phyloP scores from a whole-genome alignment of 2,113 vertebrate genomes.

The Megaleporinus macrocephalus region DNA sequence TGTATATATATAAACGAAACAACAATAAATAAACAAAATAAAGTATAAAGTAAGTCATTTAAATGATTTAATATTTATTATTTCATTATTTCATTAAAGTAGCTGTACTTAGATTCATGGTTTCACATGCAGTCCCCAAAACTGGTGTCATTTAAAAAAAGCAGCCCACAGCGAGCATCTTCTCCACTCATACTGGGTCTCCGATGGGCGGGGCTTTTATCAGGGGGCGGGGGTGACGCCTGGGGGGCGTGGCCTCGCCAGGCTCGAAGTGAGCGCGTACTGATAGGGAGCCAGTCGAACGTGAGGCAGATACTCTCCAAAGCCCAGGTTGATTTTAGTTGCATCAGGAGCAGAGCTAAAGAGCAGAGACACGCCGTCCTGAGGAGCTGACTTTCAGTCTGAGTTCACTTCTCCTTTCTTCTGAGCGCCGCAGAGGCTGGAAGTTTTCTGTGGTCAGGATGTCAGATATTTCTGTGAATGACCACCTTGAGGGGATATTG shows the following conservation, averaged over 20 bases:
- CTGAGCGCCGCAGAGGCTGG: conserved; percentile 7
- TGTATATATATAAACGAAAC: too few species aligned
- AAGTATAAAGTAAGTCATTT: too few species aligned
- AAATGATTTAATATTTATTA: too few species aligned
- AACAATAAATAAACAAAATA: too few species aligned
- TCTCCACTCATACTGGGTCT: background rate
- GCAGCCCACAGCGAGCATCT: background rate
- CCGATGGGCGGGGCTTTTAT: conserved; percentile 48
- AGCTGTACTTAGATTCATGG: too few species aligned
- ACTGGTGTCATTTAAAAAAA: conserved; percentile 27
- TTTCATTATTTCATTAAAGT: too few species aligned
- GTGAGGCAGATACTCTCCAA: conserved; percentile 29
- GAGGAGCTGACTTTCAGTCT: background rate
- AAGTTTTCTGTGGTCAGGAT: conserved; percentile 64
- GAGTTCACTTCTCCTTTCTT: conserved; percentile 11
- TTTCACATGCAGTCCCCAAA: background rate
- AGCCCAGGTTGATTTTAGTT: conserved; percentile 45
- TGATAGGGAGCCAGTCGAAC: conserved; percentile 34
- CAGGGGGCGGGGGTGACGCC: too few species aligned
- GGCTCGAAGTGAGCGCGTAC: conserved; percentile 20
- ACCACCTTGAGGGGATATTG: conserved; percentile 85
- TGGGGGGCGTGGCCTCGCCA: conserved; percentile 51
- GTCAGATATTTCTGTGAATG: conserved; percentile 81
- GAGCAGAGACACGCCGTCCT: background rate
- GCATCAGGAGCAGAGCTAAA: background rate